A percentile compares a stretch with the other conserved stretches of the same genome.
These are phyloP conservation scores for Drosophila punjabiensis DNA, from an alignment of 1,140 invertebrate species.

Conservation along the genomic window DNA sequence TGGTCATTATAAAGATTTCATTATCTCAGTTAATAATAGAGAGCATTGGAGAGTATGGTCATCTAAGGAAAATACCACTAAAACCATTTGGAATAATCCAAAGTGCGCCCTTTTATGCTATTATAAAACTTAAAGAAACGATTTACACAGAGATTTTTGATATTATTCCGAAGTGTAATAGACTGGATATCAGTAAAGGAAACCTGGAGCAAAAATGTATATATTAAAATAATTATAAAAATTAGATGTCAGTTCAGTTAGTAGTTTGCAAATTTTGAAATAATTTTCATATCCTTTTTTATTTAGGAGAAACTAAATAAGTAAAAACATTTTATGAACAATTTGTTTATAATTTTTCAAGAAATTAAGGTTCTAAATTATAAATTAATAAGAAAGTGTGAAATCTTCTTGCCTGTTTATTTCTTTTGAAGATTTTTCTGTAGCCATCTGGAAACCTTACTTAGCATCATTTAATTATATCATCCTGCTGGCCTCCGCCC, in stretches of 20 bases:
- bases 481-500: background rate
- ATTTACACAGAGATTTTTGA: background rate
- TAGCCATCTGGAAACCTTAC: background rate
- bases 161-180: background rate
- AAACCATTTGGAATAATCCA: background rate
- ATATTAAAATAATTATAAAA: no score
- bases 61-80: background rate
- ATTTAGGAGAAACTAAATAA: background rate
- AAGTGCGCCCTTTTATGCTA: background rate
- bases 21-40: constrained; percentile 15
- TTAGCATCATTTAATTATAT: constrained; percentile 17
- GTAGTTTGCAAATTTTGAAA: no score
- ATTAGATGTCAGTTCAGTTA: no score
- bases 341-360: background rate
- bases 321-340: background rate
- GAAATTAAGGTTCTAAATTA: background rate
- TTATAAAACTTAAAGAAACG: background rate
- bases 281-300: no score
- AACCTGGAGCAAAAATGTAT: no score
- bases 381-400: background rate
- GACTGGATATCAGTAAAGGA: no score
- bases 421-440: no score
- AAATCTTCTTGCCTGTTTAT: no score
- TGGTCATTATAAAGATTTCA: constrained; percentile 19
- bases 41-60: background rate